Evolutionary conservation across 1,140 invertebrate species (phyloP).

Genomic region (Pseudomyrmex concolor): DNA sequence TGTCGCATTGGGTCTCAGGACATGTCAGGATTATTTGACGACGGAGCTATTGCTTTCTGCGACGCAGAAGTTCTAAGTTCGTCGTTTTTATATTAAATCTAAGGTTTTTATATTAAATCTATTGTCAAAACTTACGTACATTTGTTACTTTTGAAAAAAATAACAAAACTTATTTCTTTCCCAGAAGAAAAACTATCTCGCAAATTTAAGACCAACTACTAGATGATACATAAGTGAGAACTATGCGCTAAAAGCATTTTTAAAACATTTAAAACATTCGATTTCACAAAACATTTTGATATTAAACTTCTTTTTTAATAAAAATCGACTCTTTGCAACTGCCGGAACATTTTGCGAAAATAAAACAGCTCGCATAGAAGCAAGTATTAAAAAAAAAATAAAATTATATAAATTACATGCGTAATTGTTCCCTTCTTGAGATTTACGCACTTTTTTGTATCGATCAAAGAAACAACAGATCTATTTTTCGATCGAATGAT

Average conservation of each 20-base stretch:
- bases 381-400: not conserved
- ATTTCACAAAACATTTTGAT: too few relatives aligned
- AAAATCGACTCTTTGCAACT: too few relatives aligned
- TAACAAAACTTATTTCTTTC: too few relatives aligned
- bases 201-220: slow-evolving; percentile 32
- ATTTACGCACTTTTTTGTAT: not conserved
- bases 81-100: not conserved
- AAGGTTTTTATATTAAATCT: not conserved
- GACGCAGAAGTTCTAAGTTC: not conserved
- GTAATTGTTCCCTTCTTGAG: not conserved
- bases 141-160: not conserved
- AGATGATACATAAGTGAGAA: not conserved
- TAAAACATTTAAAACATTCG: too few relatives aligned
- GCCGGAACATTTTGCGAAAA: too few relatives aligned
- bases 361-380: not conserved
- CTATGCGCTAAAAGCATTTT: too few relatives aligned
- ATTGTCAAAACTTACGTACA: not conserved
- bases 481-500: slow-evolving; percentile 9
- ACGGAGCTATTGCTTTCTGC: not conserved
- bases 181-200: not conserved
- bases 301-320: too few relatives aligned
- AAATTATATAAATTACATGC: not conserved
- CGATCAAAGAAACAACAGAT: slow-evolving; percentile 2
- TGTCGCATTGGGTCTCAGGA: slow-evolving; percentile 16
- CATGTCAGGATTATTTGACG: slow-evolving; percentile 36